Evolutionary conservation across 2,888 invertebrate species (phyloP).

Genomic region (Pyrrhosoma nymphula): DNA sequence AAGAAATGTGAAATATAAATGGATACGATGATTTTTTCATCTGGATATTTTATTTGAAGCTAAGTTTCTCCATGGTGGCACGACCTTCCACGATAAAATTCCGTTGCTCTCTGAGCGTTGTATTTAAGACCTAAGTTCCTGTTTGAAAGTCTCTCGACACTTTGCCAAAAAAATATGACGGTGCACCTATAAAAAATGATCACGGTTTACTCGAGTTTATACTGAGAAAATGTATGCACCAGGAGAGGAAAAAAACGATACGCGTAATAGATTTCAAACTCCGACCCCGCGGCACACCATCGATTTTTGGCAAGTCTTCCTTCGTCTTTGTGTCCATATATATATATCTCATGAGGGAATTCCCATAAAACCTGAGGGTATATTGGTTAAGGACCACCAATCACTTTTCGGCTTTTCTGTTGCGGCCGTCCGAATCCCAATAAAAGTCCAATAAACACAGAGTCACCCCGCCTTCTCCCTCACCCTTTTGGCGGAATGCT

Average conservation of each 20-base stretch:
- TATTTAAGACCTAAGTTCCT: no score
- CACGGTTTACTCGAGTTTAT: not conserved
- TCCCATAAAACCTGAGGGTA: slow-evolving; percentile 19
- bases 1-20: no score
- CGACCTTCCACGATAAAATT: no score
- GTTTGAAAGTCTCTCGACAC: not conserved
- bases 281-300: not conserved
- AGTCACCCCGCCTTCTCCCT: not conserved
- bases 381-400: slow-evolving; percentile 35
- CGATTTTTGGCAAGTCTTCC: not conserved
- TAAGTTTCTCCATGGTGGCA: no score
- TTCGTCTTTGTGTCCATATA: not conserved
- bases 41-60: no score
- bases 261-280: not conserved
- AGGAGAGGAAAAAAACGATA: no score
- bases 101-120: no score
- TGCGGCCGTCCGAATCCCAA: slow-evolving; percentile 32
- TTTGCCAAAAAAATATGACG: not conserved
- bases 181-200: not conserved
- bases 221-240: not conserved
- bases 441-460: slow-evolving; percentile 16
- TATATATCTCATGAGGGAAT: not conserved
- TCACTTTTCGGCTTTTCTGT: slow-evolving; percentile 31
- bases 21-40: no score
- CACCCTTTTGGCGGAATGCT: not conserved